Conservation (phyloP, 2,797 vertebrate genomes). For the Helostoma temminkii region DNA sequence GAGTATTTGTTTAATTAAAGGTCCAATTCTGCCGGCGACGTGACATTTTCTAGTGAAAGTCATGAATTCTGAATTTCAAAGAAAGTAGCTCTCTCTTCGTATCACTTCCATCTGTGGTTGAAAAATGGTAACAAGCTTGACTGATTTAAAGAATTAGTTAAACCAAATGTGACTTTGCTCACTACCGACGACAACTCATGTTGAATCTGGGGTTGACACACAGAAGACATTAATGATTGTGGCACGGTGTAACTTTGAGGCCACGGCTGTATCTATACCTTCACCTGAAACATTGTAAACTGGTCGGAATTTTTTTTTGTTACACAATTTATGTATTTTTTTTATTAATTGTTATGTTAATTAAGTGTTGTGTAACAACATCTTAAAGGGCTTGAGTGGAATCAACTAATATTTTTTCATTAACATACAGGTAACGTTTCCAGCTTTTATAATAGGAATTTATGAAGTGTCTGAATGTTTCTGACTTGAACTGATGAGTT, state of each 20-base stretch:
- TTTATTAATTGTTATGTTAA: too few relatives aligned
- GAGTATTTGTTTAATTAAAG: constrained; percentile 12
- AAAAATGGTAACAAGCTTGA: background rate
- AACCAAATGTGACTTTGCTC: background rate
- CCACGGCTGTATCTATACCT: background rate
- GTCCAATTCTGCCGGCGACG: background rate
- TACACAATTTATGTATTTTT: too few relatives aligned
- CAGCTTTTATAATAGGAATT: too few relatives aligned
- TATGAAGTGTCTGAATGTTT: too few relatives aligned
- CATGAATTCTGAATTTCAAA: constrained; percentile 33
- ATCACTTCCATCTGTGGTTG: background rate
- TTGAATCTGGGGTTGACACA: too few relatives aligned
- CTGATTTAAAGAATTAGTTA: background rate
- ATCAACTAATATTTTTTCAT: background rate
- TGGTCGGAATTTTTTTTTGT: too few relatives aligned
- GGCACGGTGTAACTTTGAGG: background rate
- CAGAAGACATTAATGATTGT: too few relatives aligned
- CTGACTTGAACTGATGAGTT: background rate
- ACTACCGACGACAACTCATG: too few relatives aligned
- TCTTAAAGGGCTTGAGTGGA: background rate
- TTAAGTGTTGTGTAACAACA: too few relatives aligned
- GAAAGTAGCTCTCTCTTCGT: background rate
- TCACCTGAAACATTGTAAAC: too few relatives aligned
- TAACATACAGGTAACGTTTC: too few relatives aligned
- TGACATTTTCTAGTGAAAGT: constrained; percentile 35